Percentiles rank a stretch among this genome's conserved stretches.
These are phyloP conservation scores for Sternotherus odoratus DNA, from an alignment of 2,797 vertebrate species.

Conservation along the genomic window DNA sequence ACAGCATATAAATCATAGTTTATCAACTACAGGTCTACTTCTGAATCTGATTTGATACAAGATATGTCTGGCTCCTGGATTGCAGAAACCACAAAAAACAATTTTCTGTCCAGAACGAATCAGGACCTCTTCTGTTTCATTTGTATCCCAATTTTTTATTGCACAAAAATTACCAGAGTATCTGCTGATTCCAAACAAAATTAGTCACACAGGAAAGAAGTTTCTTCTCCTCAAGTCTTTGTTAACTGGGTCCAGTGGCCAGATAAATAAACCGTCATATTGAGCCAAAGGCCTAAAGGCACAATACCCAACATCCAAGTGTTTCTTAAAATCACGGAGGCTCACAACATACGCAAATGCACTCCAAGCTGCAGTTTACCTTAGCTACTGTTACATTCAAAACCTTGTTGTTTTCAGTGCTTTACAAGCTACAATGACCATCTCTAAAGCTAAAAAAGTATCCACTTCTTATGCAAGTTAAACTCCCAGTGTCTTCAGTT, in stretches of 20 bases:
- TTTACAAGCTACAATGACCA: background rate
- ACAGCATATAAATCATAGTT: background rate
- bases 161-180: background rate
- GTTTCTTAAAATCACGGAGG: background rate
- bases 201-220: background rate
- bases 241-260: background rate
- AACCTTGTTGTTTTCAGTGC: background rate
- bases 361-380: background rate
- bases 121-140: background rate
- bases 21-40: background rate
- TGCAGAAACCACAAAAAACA: slow-evolving; percentile 11
- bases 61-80: background rate
- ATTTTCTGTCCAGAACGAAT: background rate
- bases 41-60: background rate
- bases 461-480: background rate
- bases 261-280: background rate
- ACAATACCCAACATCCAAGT: background rate
- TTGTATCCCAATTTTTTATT: slow-evolving; percentile 6
- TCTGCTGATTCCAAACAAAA: slow-evolving; percentile 31
- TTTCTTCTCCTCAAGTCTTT: background rate
- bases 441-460: background rate
- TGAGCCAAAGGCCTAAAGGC: background rate
- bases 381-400: background rate
- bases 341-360: fast-evolving
- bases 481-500: background rate